These are phyloP conservation scores for Tenebrio molitor DNA, from an alignment of 1,140 invertebrate genomes.

Conservation along the genomic window DNA sequence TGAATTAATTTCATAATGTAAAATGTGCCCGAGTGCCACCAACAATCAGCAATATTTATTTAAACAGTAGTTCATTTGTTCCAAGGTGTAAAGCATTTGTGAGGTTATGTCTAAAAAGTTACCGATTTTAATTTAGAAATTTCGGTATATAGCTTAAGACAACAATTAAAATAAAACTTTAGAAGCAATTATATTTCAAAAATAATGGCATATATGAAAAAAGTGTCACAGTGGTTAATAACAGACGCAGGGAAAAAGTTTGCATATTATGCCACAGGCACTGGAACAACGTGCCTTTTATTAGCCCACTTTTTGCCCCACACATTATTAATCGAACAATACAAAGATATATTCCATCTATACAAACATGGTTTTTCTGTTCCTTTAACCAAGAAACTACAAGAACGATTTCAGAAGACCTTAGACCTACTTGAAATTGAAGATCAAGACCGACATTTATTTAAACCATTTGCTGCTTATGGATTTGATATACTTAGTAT, in stretches of 20 bases:
- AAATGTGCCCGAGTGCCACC: too few relatives aligned
- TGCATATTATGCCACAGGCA: conserved; percentile 49
- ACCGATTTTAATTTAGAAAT: too few relatives aligned
- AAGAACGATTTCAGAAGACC: conserved; percentile 67
- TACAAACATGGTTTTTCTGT: conserved; percentile 70
- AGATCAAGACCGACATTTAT: conserved; percentile 61
- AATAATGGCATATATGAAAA: too few relatives aligned
- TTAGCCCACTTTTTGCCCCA: conserved; percentile 67
- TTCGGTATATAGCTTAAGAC: too few relatives aligned
- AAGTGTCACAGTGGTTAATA: conserved; percentile 57
- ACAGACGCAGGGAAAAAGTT: conserved; percentile 59
- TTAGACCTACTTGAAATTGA: conserved; percentile 68
- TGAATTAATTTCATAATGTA: too few relatives aligned
- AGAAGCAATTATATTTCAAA: too few relatives aligned
- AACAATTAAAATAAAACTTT: too few relatives aligned
- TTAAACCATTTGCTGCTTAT: conserved; percentile 73
- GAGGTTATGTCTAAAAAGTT: too few relatives aligned
- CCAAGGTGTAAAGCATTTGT: too few relatives aligned
- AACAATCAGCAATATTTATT: too few relatives aligned
- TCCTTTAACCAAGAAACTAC: conserved; percentile 64
- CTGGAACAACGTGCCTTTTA: conserved; percentile 55
- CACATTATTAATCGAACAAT: conserved; percentile 69
- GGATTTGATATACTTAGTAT: conserved; percentile 75
- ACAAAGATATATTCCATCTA: conserved; percentile 68
- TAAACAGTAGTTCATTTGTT: too few relatives aligned